Evolutionary conservation across 2,888 invertebrate genomes (phyloP).

Genomic region (Cataglyphis altisquamis): DNA sequence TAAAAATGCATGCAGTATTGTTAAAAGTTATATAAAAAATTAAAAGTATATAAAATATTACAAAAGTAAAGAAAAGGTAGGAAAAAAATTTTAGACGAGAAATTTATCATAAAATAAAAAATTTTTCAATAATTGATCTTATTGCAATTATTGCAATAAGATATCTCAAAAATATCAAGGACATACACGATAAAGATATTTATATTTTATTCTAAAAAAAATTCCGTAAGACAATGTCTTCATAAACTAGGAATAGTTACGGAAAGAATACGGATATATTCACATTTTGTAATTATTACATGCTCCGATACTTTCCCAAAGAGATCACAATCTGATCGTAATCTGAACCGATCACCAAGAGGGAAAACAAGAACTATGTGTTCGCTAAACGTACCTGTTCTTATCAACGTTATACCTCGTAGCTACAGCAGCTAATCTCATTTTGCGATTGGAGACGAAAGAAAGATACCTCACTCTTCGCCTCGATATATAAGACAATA

Average conservation of each 20-base stretch:
- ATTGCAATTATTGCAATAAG: not conserved
- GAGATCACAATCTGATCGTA: not conserved
- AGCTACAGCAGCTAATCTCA: not conserved
- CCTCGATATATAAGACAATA: not conserved
- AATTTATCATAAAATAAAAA: not conserved
- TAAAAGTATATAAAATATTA: not conserved
- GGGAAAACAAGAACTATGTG: not conserved
- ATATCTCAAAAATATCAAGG: not conserved
- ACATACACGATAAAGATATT: not conserved
- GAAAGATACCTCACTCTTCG: not conserved
- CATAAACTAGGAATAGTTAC: not conserved
- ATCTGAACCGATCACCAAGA: not conserved
- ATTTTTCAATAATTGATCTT: not conserved
- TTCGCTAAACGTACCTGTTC: constrained; percentile 14
- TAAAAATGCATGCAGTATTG: not conserved
- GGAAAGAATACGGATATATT: not conserved
- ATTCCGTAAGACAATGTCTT: not conserved
- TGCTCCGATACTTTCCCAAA: not conserved
- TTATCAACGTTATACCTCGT: constrained; percentile 14
- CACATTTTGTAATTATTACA: not conserved
- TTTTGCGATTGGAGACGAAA: not conserved
- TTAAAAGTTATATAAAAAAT: not conserved
- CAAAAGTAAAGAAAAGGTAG: not conserved
- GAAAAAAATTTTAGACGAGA: not conserved
- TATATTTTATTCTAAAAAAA: not conserved